Evolutionary conservation across 2,888 invertebrate genomes (phyloP).

Genomic region (Lasioglossum vierecki): DNA sequence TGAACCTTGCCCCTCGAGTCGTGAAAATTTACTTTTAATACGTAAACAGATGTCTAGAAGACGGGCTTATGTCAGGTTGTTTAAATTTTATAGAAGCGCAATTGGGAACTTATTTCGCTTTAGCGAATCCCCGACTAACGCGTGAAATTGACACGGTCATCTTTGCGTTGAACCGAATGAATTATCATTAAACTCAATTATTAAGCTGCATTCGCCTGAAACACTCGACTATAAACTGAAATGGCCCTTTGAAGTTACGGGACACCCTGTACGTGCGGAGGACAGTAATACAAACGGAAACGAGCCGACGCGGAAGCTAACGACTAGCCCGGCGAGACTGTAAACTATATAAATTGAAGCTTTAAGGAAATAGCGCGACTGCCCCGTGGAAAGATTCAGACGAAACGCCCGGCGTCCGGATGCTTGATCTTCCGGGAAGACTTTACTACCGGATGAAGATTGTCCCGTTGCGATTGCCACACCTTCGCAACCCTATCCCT

Average conservation of each 20-base stretch:
- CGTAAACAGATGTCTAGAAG: too few relatives aligned
- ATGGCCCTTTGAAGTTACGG: background rate
- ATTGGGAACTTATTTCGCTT: too few relatives aligned
- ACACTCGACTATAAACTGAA: too few relatives aligned
- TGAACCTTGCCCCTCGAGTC: background rate
- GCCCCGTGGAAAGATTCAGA: conserved; percentile 5
- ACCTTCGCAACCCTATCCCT: background rate
- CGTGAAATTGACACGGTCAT: too few relatives aligned
- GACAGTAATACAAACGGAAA: conserved; percentile 31
- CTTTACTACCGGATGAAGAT: background rate
- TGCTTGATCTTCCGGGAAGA: conserved; percentile 9
- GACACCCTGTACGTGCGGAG: conserved; percentile 13
- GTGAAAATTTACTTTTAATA: background rate
- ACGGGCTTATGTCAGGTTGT: too few relatives aligned
- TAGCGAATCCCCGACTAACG: too few relatives aligned
- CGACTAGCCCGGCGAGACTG: conserved; percentile 18
- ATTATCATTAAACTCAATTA: too few relatives aligned
- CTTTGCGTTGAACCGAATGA: too few relatives aligned
- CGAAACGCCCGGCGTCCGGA: background rate
- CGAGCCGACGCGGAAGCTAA: conserved; percentile 40
- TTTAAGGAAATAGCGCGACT: conserved; percentile 16
- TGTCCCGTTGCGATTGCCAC: conserved; percentile 6
- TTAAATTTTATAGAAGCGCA: too few relatives aligned
- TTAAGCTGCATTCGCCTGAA: too few relatives aligned
- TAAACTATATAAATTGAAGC: conserved; percentile 46